phyloP scores from a whole-genome alignment of 1,140 invertebrate species.

The Aphaenogaster rudis region DNA sequence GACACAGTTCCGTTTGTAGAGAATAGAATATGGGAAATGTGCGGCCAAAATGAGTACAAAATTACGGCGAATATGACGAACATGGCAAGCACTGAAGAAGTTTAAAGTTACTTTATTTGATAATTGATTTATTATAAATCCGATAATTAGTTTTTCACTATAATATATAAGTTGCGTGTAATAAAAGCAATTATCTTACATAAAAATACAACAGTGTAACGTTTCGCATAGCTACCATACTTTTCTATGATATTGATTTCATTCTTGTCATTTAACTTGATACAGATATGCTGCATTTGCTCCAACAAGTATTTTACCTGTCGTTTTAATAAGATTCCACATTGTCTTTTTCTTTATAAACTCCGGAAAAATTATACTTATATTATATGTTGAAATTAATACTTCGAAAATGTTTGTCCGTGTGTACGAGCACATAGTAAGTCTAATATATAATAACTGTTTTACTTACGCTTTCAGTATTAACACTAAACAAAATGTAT shows the following conservation, averaged over 20 bases:
- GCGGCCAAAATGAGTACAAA: no score
- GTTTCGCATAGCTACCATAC: neutral
- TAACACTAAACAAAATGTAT: neutral
- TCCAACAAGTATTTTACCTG: slow-evolving; percentile 5
- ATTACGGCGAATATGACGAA: no score
- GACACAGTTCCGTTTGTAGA: no score
- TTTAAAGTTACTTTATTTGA: neutral
- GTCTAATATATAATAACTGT: no score
- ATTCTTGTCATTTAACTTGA: neutral
- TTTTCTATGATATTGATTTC: slow-evolving; percentile 16
- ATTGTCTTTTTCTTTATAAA: neutral
- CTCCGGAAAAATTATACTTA: neutral
- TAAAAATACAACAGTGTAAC: neutral
- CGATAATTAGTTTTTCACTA: neutral
- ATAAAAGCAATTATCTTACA: slow-evolving; percentile 10
- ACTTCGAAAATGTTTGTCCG: no score
- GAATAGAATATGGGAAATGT: no score
- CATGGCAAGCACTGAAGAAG: no score
- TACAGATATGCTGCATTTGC: neutral
- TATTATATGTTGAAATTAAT: neutral
- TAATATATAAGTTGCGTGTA: neutral
- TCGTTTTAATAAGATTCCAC: neutral
- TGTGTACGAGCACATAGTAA: no score
- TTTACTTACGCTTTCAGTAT: slow-evolving; percentile 21
- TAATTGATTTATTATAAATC: neutral